Percentiles rank a stretch among this genome's conserved stretches.
phyloP scores from a whole-genome alignment of 2,797 vertebrate genomes.

The Acipenser oxyrinchus region DNA sequence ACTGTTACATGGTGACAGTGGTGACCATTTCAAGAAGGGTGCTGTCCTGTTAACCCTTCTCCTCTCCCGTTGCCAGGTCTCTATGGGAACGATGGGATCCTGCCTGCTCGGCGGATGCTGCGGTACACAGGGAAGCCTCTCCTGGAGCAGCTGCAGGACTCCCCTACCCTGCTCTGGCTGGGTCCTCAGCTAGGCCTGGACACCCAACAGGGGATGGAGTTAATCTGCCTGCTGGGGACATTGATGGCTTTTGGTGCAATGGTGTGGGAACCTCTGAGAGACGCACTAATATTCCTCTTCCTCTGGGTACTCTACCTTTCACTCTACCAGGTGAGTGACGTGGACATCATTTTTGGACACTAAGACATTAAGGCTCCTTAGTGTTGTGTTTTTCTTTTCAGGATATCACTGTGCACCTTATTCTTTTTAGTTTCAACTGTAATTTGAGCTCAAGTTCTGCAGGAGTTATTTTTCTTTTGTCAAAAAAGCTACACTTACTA shows the following conservation, averaged over 20 bases:
- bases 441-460: not conserved
- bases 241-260: conserved; percentile 59
- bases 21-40: not conserved
- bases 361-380: not conserved
- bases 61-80: conserved; percentile 55
- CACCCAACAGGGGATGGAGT: conserved; percentile 78
- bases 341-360: not conserved
- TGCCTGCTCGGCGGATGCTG: conserved; percentile 69
- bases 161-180: conserved; percentile 80
- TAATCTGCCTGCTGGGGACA: conserved; percentile 68
- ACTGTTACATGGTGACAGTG: too few relatives aligned
- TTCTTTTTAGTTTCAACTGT: not conserved
- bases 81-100: conserved; percentile 76
- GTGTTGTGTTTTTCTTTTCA: not conserved
- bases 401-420: too few relatives aligned
- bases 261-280: conserved; percentile 55
- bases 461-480: not conserved
- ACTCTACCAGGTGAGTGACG: conserved; percentile 63
- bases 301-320: conserved; percentile 79
- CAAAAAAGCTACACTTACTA: too few relatives aligned
- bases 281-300: conserved; percentile 65
- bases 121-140: conserved; percentile 66
- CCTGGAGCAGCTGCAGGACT: conserved; percentile 65
- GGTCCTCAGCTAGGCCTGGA: conserved; percentile 72
- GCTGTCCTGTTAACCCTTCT: too few relatives aligned